These are phyloP conservation scores for Microtus ochrogaster DNA, from an alignment of 2,113 vertebrate genomes.

Conservation along the genomic window DNA sequence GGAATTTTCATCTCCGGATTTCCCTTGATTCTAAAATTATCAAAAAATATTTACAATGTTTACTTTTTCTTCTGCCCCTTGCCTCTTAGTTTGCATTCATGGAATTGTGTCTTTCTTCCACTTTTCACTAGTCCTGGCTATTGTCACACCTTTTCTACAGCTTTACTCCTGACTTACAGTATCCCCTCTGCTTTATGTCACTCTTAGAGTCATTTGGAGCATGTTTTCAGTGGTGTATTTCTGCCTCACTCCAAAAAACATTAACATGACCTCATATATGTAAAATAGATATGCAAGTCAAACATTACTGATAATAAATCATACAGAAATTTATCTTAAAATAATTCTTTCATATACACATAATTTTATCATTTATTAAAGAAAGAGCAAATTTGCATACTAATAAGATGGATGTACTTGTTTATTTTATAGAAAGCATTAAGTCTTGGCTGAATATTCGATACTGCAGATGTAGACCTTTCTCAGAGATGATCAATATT, in stretches of 20 bases:
- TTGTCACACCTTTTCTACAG: neutral
- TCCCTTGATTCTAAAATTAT: neutral
- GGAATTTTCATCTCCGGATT: neutral
- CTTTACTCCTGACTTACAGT: neutral
- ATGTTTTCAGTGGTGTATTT: neutral
- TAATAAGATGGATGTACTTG: neutral
- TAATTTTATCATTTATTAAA: neutral
- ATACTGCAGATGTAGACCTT: neutral
- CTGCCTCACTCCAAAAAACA: neutral
- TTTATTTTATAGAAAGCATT: neutral
- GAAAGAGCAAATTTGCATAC: neutral
- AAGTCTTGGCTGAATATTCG: neutral
- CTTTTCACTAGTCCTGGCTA: slow-evolving; percentile 33
- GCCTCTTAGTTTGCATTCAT: neutral
- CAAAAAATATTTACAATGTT: neutral
- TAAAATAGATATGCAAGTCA: neutral
- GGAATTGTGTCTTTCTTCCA: neutral
- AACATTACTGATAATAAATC: neutral
- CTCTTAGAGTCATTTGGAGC: neutral
- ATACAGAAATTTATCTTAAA: neutral
- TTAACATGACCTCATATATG: neutral
- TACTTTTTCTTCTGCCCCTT: neutral
- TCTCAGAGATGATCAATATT: slow-evolving; percentile 1
- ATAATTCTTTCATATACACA: neutral
- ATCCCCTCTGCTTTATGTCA: neutral